These are phyloP conservation scores for Diuraphis noxia DNA, from an alignment of 1,140 invertebrate species.

Conservation along the genomic window DNA sequence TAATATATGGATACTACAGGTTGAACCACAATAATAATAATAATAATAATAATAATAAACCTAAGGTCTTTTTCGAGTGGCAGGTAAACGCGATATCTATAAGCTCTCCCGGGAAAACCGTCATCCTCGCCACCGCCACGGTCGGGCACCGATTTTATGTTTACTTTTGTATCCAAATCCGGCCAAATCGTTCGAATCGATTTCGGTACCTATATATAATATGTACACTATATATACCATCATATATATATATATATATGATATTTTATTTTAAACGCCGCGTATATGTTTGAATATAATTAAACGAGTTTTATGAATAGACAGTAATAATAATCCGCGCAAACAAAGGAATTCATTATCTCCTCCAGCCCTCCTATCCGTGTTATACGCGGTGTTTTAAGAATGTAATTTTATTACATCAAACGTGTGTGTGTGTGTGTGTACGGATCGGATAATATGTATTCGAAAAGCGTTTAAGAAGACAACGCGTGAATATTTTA, in stretches of 20 bases:
- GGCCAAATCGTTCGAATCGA: slow-evolving; percentile 5
- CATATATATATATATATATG: not conserved
- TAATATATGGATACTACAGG: not conserved
- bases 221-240: too few species aligned
- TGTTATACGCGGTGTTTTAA: not conserved
- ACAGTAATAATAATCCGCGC: slow-evolving; percentile 8
- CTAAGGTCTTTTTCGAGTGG: not conserved
- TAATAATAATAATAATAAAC: not conserved
- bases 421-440: not conserved
- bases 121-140: not conserved
- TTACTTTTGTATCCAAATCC: not conserved
- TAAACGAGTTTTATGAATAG: slow-evolving; percentile 17
- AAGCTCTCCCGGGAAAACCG: slow-evolving; percentile 23
- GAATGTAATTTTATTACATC: not conserved
- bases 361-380: not conserved
- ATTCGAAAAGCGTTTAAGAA: not conserved
- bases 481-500: too few species aligned
- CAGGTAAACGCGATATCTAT: not conserved
- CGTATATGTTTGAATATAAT: not conserved
- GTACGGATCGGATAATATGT: not conserved
- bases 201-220: not conserved
- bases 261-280: not conserved
- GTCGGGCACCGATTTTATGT: slow-evolving; percentile 6
- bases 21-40: not conserved
- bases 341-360: slow-evolving; percentile 15